phyloP scores from a whole-genome alignment of 2,797 vertebrate genomes.

The Antrozous pallidus region DNA sequence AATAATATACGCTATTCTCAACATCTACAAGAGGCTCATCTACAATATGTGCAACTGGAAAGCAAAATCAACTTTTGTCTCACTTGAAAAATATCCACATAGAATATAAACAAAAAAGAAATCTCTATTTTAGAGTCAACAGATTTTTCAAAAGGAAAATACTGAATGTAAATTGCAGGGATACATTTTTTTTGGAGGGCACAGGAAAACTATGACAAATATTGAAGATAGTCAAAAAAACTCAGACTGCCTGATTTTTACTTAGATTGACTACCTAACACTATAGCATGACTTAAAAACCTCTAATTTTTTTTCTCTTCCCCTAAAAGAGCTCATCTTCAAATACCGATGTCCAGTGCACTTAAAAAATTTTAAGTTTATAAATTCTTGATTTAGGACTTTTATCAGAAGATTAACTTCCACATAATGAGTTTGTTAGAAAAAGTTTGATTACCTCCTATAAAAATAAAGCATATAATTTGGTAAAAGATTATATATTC shows the following conservation, averaged over 20 bases:
- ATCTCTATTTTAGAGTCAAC: neutral
- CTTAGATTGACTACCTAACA: neutral
- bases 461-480: neutral
- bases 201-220: conserved; percentile 29
- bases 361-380: conserved; percentile 15
- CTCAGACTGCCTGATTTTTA: neutral
- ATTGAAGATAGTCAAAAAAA: neutral
- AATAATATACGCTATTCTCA: neutral
- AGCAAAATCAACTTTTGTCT: neutral
- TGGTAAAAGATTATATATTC: neutral
- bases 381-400: conserved; percentile 26
- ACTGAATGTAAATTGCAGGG: neutral
- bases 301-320: neutral
- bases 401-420: conserved; percentile 2
- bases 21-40: neutral
- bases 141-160: conserved; percentile 40
- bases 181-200: neutral
- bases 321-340: conserved; percentile 49
- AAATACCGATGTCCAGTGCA: conserved; percentile 45
- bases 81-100: conserved; percentile 25
- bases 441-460: conserved; percentile 6
- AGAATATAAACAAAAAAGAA: neutral
- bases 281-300: neutral
- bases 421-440: neutral
- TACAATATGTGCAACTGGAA: neutral